A percentile compares a stretch with the other conserved stretches of the same genome.
These are phyloP conservation scores for Drosophila pectinifera DNA, from an alignment of 1,140 invertebrate genomes.

Conservation along the genomic window DNA sequence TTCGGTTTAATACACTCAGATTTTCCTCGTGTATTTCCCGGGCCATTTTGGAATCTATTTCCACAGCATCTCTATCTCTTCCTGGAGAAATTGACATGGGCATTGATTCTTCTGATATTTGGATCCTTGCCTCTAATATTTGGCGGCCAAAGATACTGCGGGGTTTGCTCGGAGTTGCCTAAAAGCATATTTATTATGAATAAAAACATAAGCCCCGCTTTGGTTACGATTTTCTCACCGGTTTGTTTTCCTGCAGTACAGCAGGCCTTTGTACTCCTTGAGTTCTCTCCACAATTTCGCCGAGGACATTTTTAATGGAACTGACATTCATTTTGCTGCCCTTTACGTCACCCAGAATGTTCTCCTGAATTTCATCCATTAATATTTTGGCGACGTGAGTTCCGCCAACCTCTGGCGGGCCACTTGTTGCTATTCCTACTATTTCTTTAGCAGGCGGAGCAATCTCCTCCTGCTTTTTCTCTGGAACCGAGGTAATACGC, in stretches of 20 bases:
- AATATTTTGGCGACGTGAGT: conserved; percentile 30
- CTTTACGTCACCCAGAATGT: conserved; percentile 69
- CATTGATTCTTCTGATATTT: neutral
- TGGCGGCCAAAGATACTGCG: conserved; percentile 61
- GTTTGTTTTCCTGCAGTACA: neutral
- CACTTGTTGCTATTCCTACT: neutral
- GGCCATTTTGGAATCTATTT: conserved; percentile 86
- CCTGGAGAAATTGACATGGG: neutral
- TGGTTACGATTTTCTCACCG: conserved; percentile 1
- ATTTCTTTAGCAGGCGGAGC: neutral
- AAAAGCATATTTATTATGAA: neutral
- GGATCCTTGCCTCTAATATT: conserved; percentile 6
- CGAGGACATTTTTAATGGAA: conserved; percentile 85
- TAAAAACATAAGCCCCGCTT: neutral
- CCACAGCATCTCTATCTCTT: conserved; percentile 85
- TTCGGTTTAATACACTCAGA: conserved; percentile 87
- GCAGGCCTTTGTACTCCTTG: conserved; percentile 13
- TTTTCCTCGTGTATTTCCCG: conserved; percentile 91
- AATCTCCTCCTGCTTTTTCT: neutral
- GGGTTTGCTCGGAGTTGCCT: conserved; percentile 21
- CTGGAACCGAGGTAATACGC: conserved; percentile 2
- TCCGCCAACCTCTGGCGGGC: neutral
- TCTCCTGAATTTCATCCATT: conserved; percentile 75
- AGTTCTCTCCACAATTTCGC: conserved; percentile 87
- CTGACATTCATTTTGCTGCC: conserved; percentile 38